These are phyloP conservation scores for Augochlora pura DNA, from an alignment of 1,140 invertebrate species.

Conservation along the genomic window DNA sequence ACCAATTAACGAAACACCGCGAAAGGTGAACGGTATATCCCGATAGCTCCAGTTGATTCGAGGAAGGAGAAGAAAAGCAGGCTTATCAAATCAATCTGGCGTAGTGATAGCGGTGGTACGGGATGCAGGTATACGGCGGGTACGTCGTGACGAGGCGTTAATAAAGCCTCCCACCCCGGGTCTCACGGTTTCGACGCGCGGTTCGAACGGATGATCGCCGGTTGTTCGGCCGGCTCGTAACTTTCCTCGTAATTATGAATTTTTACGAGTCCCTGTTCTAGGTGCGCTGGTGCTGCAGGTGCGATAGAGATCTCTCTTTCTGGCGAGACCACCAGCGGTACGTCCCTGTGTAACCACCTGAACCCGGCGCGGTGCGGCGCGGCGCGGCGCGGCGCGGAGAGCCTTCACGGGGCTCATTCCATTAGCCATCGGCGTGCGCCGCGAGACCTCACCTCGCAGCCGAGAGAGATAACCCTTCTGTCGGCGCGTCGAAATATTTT, in stretches of 20 bases:
- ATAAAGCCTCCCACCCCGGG: constrained; percentile 36
- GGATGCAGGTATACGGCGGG: constrained; percentile 31
- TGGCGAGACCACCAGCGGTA: constrained; percentile 64
- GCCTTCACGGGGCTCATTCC: constrained; percentile 56
- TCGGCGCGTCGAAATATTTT: constrained; percentile 72
- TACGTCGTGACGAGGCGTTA: constrained; percentile 65
- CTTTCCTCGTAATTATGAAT: constrained; percentile 74
- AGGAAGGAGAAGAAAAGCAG: neutral
- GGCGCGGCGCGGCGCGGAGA: neutral
- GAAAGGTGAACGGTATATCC: no score
- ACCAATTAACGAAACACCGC: no score
- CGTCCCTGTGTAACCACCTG: constrained; percentile 58
- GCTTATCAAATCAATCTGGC: neutral
- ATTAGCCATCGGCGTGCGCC: constrained; percentile 67
- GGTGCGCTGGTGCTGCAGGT: constrained; percentile 62
- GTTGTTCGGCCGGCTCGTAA: constrained; percentile 49
- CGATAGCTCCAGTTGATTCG: no score
- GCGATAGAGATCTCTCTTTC: constrained; percentile 76
- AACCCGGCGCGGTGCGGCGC: constrained; percentile 16
- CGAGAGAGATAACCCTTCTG: constrained; percentile 67
- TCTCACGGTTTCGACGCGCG: constrained; percentile 30
- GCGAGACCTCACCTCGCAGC: constrained; percentile 53
- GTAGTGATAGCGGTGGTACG: constrained; percentile 53
- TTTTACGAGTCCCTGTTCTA: constrained; percentile 70
- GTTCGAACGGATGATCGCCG: constrained; percentile 47